These are phyloP conservation scores for Hippocampus mohnikei DNA, from an alignment of 2,113 vertebrate species.

Conservation along the genomic window DNA sequence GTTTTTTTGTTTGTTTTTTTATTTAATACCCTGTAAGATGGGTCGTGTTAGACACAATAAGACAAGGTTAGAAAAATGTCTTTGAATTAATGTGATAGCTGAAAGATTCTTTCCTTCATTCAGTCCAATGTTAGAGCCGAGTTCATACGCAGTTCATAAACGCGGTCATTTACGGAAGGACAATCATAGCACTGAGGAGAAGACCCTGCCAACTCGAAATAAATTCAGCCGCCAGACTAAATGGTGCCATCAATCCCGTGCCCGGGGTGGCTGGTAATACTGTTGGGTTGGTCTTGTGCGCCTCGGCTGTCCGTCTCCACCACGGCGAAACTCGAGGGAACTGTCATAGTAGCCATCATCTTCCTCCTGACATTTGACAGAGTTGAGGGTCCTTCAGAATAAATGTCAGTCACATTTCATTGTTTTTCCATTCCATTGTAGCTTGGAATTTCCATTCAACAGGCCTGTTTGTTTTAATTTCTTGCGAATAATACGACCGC, in stretches of 20 bases:
- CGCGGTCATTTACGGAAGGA: slow-evolving; percentile 2
- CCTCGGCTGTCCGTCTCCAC: slow-evolving; percentile 91
- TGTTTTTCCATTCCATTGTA: not conserved
- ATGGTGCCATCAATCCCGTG: slow-evolving; percentile 81
- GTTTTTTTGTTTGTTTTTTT: not conserved
- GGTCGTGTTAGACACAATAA: not conserved
- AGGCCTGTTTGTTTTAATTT: no score
- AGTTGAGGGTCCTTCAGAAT: slow-evolving; percentile 31
- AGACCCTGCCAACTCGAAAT: not conserved
- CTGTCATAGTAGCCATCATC: slow-evolving; percentile 87
- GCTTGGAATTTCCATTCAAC: not conserved
- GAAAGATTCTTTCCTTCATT: slow-evolving; percentile 1
- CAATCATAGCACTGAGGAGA: not conserved
- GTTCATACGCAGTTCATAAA: not conserved
- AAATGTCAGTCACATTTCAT: slow-evolving; percentile 28
- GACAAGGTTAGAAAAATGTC: slow-evolving; percentile 7
- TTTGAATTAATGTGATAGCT: not conserved
- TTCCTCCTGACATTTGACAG: slow-evolving; percentile 78
- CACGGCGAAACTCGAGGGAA: slow-evolving; percentile 90
- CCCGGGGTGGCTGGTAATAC: slow-evolving; percentile 94
- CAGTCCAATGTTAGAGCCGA: not conserved
- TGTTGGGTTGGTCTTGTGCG: slow-evolving; percentile 90
- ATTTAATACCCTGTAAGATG: not conserved
- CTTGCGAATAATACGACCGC: no score
- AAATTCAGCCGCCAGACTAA: slow-evolving; percentile 42